Evolutionary conservation across 2,113 vertebrate species (phyloP).

Genomic region (Rhynchomys soricoides): DNA sequence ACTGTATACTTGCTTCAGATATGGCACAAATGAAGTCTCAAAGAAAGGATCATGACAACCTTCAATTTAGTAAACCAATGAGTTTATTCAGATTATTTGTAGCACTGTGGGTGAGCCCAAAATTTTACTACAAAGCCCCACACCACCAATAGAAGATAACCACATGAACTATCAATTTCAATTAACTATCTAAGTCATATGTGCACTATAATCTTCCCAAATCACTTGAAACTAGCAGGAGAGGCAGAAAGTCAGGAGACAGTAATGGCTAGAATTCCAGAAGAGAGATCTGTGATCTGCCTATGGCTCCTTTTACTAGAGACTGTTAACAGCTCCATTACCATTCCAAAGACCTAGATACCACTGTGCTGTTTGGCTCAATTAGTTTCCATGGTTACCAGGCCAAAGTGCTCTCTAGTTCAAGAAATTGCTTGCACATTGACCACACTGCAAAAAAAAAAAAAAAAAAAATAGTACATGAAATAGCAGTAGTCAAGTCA

Average conservation of each 20-base stretch:
- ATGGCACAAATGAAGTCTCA: neutral
- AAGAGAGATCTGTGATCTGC: neutral
- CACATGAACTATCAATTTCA: neutral
- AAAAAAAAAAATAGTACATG: neutral
- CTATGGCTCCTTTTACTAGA: neutral
- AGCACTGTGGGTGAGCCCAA: neutral
- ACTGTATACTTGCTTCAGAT: neutral
- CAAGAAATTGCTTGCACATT: neutral
- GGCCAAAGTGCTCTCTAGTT: neutral
- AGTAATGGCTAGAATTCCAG: neutral
- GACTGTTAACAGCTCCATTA: neutral
- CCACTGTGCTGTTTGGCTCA: neutral
- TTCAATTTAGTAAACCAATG: neutral
- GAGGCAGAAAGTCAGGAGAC: neutral
- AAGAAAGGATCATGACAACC: neutral
- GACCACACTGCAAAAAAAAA: neutral
- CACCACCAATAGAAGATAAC: too few species aligned
- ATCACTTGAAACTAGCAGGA: neutral
- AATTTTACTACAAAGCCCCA: neutral
- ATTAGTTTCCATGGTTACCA: constrained; percentile 12
- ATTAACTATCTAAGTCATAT: neutral
- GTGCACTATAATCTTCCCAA: neutral
- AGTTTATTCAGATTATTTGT: neutral
- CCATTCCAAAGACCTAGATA: constrained; percentile 6
- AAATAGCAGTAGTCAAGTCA: constrained; percentile 4